Base-by-base conservation (phyloP, 30 jellyfish, hydroid and myxozoan species). In the Nemopilema nomurai region DNA sequence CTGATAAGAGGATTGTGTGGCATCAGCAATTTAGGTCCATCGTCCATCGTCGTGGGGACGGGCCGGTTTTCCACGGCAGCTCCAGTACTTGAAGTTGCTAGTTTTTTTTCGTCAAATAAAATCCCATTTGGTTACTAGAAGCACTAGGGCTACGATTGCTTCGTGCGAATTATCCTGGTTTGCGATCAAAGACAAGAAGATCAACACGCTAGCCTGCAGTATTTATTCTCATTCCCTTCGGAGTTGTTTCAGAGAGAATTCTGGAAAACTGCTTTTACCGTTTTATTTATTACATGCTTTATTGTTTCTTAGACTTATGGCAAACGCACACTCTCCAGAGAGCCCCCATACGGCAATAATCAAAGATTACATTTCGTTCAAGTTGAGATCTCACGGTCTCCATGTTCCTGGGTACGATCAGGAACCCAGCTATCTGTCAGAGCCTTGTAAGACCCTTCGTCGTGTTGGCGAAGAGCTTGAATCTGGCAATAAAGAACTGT, bases 401-500 rank as follows among this genome's bases (percentile, higher is more conserved):
- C 28, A 41, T 69, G 63, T 92, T 28, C 89, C 93, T 16, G 98
- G 98, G 17, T 92, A 85, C 75, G 96, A 92, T 23, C 67, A 26
- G 20, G 98, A 92, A 79, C 89, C 96, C 23, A n/a, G 33, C 1
- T 25, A 31, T 28, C 57, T 83, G 53, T 20, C 89, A 3, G 96
- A 92, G 62, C 77, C 90, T 24, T 89, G 93, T 49, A 71, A 51
- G 17, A 92, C 98, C 24, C 80, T 92, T n/a, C 90, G 97, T 18
- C 72, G 98, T 33, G 97, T 92, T 62, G 97, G 97, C 53, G 91
- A 78, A 27, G 98, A 92, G 87, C 81, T 92, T 6, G 98, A 92
- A 76, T 29, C 91, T 1, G 73, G 78, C 50, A 88, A 88, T 67
- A 33, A 86, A 31, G 93, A 92, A 4, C 79, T 92, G 31, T 87